Conservation (phyloP, 1,140 invertebrate species). For the Gryon sp. region DNA sequence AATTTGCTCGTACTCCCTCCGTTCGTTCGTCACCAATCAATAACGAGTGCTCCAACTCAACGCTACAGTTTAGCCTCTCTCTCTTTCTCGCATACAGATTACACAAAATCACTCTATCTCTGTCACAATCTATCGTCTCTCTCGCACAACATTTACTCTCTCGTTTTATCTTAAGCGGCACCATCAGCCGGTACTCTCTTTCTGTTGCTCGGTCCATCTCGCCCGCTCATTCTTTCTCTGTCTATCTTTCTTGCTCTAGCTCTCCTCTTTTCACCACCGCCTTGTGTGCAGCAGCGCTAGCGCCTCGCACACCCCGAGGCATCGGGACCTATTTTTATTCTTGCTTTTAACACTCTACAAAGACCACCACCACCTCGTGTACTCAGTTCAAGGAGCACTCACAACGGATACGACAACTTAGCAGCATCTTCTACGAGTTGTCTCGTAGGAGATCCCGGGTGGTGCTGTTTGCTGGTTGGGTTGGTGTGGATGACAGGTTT, state of each 20-base stretch:
- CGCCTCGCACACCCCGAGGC: slow-evolving; percentile 60
- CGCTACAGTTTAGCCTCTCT: slow-evolving; percentile 41
- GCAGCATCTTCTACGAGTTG: slow-evolving; percentile 6
- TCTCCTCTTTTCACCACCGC: slow-evolving; percentile 57
- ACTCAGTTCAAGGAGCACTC: slow-evolving; percentile 36
- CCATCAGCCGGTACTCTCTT: neutral
- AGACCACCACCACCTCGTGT: slow-evolving; percentile 44
- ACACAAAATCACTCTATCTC: slow-evolving; percentile 24
- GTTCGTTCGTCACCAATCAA: slow-evolving; percentile 70
- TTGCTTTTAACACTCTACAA: slow-evolving; percentile 59
- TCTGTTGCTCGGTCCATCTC: slow-evolving; percentile 4
- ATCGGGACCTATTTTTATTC: slow-evolving; percentile 59
- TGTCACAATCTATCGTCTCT: slow-evolving; percentile 12
- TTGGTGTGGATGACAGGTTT: too few relatives aligned
- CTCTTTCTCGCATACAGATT: too few relatives aligned
- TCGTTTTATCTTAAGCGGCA: slow-evolving; percentile 8
- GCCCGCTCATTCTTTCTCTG: slow-evolving; percentile 13
- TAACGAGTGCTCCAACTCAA: slow-evolving; percentile 69
- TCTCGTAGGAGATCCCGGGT: too few relatives aligned
- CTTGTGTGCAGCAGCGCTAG: slow-evolving; percentile 56
- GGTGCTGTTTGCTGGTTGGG: too few relatives aligned
- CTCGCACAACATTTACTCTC: slow-evolving; percentile 5
- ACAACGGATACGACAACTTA: neutral
- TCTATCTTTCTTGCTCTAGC: slow-evolving; percentile 31
- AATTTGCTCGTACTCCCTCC: slow-evolving; percentile 56